Conservation (phyloP, 2,113 vertebrate species). For the Crypturellus undulatus region DNA sequence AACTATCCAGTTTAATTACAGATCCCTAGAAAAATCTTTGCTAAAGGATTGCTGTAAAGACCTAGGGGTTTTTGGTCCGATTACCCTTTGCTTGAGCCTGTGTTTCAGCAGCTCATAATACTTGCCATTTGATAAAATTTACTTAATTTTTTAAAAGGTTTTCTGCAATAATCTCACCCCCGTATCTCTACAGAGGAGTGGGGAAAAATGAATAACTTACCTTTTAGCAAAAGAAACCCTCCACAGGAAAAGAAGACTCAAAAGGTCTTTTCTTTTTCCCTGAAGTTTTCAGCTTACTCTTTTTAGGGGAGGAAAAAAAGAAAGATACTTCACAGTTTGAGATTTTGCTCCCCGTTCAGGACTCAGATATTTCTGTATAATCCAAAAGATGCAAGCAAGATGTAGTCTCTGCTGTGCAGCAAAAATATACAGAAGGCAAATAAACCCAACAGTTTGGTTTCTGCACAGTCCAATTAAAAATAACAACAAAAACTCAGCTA, state of each 20-base stretch:
- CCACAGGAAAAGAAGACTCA: conserved; percentile 59
- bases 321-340: conserved; percentile 62
- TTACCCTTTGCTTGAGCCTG: conserved; percentile 72
- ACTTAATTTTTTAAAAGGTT: conserved; percentile 74
- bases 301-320: background rate
- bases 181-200: conserved; percentile 33
- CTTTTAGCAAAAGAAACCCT: conserved; percentile 79
- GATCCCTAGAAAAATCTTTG: conserved; percentile 81
- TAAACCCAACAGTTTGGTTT: conserved; percentile 35
- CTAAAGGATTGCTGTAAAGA: conserved; percentile 80
- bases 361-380: conserved; percentile 67
- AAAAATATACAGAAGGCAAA: conserved; percentile 56
- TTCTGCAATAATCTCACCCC: conserved; percentile 68
- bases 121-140: conserved; percentile 79
- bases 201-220: conserved; percentile 76
- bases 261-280: conserved; percentile 29
- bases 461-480: conserved; percentile 70
- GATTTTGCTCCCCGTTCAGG: conserved; percentile 44
- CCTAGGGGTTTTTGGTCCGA: conserved; percentile 71
- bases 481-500: conserved; percentile 39
- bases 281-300: conserved; percentile 76
- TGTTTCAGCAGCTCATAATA: conserved; percentile 77
- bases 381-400: conserved; percentile 72
- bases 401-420: conserved; percentile 56
- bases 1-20: conserved; percentile 87